Evolutionary conservation across 2,113 vertebrate genomes (phyloP).

Genomic region (Cephalopholis sonnerati): DNA sequence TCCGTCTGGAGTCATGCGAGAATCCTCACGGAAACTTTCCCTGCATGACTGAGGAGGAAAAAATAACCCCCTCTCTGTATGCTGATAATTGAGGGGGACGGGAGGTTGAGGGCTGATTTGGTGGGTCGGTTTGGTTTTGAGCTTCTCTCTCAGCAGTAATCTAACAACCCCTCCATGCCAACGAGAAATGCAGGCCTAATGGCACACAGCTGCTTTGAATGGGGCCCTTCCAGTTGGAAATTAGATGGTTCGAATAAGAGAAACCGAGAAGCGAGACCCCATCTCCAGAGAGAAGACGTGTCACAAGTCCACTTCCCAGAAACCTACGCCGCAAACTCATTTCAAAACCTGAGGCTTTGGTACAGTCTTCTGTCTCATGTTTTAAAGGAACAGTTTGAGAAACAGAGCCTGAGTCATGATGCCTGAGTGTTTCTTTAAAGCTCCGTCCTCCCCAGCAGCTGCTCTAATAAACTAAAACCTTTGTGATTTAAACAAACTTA

Average conservation of each 20-base stretch:
- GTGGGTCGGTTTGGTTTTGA: slow-evolving; percentile 60
- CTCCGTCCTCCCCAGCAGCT: no score
- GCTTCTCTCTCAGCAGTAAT: slow-evolving; percentile 61
- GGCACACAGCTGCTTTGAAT: slow-evolving; percentile 77
- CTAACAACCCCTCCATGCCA: slow-evolving; percentile 64
- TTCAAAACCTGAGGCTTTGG: slow-evolving; percentile 53
- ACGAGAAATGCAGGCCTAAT: slow-evolving; percentile 72
- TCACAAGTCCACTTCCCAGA: slow-evolving; percentile 66
- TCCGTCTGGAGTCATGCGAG: slow-evolving; percentile 46
- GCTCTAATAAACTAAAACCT: no score
- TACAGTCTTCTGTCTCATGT: slow-evolving; percentile 36
- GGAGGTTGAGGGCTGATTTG: slow-evolving; percentile 55
- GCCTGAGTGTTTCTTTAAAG: not conserved
- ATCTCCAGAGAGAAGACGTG: slow-evolving; percentile 38
- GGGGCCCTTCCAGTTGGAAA: slow-evolving; percentile 68
- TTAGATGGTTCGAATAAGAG: slow-evolving; percentile 63
- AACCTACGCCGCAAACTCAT: slow-evolving; percentile 63
- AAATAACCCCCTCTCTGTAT: slow-evolving; percentile 34
- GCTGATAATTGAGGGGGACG: slow-evolving; percentile 67
- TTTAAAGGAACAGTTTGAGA: slow-evolving; percentile 18
- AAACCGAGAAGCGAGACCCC: slow-evolving; percentile 48
- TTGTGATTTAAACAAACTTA: no score
- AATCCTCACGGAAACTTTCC: slow-evolving; percentile 76
- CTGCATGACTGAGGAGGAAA: slow-evolving; percentile 57
- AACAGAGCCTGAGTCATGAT: slow-evolving; percentile 4